Evolutionary conservation across 2,113 vertebrate genomes (phyloP).

Genomic region (Propithecus coquereli): DNA sequence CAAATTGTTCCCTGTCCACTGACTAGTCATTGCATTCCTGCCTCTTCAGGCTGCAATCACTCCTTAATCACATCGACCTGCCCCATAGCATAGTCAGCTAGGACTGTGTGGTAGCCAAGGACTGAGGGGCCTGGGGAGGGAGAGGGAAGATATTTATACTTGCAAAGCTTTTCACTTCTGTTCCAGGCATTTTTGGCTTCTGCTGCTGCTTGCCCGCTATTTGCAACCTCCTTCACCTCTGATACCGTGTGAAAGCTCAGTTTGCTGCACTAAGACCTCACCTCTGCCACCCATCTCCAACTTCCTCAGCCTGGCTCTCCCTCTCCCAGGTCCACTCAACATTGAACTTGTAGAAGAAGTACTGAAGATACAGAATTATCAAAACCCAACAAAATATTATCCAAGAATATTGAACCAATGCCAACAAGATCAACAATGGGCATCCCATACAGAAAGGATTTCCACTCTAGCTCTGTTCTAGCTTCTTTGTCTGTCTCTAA

Average conservation of each 20-base stretch:
- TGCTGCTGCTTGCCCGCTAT: not conserved
- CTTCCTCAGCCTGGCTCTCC: not conserved
- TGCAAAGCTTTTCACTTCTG: no score
- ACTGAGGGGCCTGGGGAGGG: fast-evolving
- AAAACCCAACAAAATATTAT: not conserved
- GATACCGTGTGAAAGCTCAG: fast-evolving
- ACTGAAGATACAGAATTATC: not conserved
- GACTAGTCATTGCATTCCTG: fast-evolving
- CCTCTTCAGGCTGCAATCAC: not conserved
- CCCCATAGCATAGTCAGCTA: fast-evolving
- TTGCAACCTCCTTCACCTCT: not conserved
- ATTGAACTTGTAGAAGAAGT: not conserved
- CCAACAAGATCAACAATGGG: not conserved
- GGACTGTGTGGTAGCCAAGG: fast-evolving
- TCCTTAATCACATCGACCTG: fast-evolving
- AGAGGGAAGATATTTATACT: no score
- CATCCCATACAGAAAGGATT: no score
- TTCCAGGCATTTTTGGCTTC: not conserved
- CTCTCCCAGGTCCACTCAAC: no score
- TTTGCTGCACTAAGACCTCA: fast-evolving
- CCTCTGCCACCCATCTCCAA: not conserved
- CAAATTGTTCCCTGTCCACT: not conserved
- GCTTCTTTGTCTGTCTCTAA: not conserved
- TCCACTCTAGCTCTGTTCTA: not conserved
- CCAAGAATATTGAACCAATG: not conserved